Percentiles rank a stretch among this genome's conserved stretches.
Conservation (phyloP, 2,113 vertebrate genomes). For the Coptodon rendalli region DNA sequence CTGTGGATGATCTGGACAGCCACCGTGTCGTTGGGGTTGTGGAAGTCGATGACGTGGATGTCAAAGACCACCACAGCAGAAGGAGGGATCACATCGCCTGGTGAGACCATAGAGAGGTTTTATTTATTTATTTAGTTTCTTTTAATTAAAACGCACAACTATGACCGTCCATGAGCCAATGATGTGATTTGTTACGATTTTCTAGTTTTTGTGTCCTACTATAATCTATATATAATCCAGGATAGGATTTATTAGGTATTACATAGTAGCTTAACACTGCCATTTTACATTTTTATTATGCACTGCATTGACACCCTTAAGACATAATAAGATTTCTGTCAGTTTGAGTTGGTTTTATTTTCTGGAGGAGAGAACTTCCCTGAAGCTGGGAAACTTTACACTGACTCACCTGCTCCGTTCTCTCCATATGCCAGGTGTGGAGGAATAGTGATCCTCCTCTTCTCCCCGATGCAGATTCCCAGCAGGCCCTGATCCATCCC, state of each 20-base stretch:
- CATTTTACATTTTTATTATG: neutral
- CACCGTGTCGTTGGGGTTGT: slow-evolving; percentile 85
- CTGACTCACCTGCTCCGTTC: slow-evolving; percentile 79
- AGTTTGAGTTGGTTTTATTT: neutral
- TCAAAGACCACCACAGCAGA: slow-evolving; percentile 88
- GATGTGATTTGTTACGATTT: neutral
- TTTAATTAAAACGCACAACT: neutral
- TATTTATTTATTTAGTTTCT: neutral
- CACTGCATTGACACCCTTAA: neutral
- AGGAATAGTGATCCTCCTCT: slow-evolving; percentile 78
- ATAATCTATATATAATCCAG: neutral
- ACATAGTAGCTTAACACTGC: neutral
- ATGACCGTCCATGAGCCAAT: neutral
- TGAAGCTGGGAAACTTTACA: neutral
- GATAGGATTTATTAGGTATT: neutral
- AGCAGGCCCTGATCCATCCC: slow-evolving; percentile 94
- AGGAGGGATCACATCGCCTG: slow-evolving; percentile 85
- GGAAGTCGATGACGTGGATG: slow-evolving; percentile 88
- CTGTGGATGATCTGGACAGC: slow-evolving; percentile 68
- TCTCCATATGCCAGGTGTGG: slow-evolving; percentile 91
- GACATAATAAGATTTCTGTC: neutral
- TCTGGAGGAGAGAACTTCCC: neutral
- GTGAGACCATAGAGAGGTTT: neutral
- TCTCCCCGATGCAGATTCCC: slow-evolving; percentile 85
- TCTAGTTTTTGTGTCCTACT: neutral